Base-by-base conservation (phyloP, 2,797 vertebrate genomes). In the Sphenodon punctatus region DNA sequence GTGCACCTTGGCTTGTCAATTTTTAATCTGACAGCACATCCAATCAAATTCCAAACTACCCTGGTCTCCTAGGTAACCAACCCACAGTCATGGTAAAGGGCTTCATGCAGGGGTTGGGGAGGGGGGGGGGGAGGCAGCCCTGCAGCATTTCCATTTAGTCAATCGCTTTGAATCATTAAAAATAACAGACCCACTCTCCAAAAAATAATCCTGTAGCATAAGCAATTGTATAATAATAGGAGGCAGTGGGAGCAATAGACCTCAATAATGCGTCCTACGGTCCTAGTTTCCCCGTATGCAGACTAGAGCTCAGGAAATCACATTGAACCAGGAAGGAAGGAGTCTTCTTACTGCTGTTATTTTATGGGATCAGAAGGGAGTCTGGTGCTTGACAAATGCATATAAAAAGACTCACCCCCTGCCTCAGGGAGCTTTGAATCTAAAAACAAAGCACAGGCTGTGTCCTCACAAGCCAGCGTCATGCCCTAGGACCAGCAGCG, bases 31-130 rank as follows among this genome's bases (percentile, higher is more conserved):
- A 82, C 56, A 2, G 11, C 14, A 20, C 71, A 25, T 66, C 91
- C 92, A 92, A 69, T 93, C 92, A 65, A 8, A 0, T 76, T 61
- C 84, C 82, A 71, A 88, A 85, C 89, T 78, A 36, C 71, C 70
- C 42, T 51, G 58, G 95, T 96, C 95, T 92, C 94, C 94, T 80
- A 77, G 93, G 95, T 95, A 95, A 95, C 94, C 77, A 69, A 82
- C 82, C 53, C 89, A 85, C 66, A 38, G 49, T 73, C 16, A 1
- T 39, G 59, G 2, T 6, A 45, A 85, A 85, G 45, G 66, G 45
- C 39, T 74, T 85, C 22, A n/a, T n/a, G n/a, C n/a, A n/a, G n/a
- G n/a, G n/a, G 39, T 48, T 65, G 53, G 72, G 73, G 66, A 39
- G 53, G 64, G 69, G 85, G 90, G 91, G 87, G 75, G 2, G 14